Conservation (phyloP, 2,888 invertebrate genomes). For the Gymnosoma rotundatum region DNA sequence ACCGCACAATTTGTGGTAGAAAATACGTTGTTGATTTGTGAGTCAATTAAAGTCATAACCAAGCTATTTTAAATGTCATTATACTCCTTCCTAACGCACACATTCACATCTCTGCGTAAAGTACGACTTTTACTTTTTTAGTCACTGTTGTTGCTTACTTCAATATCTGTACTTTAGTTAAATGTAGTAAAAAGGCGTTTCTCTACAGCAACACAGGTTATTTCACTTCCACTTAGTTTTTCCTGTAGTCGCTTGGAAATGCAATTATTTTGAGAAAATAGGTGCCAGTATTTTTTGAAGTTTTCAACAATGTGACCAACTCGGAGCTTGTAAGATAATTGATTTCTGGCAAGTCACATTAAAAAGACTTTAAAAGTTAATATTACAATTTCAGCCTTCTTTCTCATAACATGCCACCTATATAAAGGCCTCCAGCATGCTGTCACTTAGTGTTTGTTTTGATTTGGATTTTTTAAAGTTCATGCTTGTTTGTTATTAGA, state of each 20-base stretch:
- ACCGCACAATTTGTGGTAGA: conserved; percentile 77
- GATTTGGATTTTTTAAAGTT: no score
- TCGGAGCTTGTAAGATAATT: no score
- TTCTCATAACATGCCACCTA: no score
- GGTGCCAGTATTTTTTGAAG: conserved; percentile 13
- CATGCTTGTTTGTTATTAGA: no score
- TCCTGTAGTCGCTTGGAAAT: neutral
- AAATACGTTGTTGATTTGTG: conserved; percentile 81
- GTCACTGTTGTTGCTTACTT: neutral
- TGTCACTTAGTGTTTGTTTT: no score
- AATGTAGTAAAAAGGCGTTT: conserved; percentile 54
- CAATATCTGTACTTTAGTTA: conserved; percentile 26
- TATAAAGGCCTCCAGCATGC: no score
- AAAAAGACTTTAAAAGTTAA: no score
- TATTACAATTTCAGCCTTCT: no score
- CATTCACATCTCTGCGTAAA: neutral
- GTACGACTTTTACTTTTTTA: conserved; percentile 27
- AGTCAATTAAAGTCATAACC: conserved; percentile 81
- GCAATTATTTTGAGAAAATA: conserved; percentile 2
- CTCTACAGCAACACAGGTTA: conserved; percentile 47
- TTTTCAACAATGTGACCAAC: neutral
- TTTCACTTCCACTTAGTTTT: conserved; percentile 32
- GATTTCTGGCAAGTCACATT: no score
- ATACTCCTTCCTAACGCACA: conserved; percentile 23
- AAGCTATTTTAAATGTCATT: conserved; percentile 73